Percentiles rank a stretch among this genome's conserved stretches.
Evolutionary conservation across 2,797 vertebrate genomes (phyloP).

Genomic region (Nannoperca australis): DNA sequence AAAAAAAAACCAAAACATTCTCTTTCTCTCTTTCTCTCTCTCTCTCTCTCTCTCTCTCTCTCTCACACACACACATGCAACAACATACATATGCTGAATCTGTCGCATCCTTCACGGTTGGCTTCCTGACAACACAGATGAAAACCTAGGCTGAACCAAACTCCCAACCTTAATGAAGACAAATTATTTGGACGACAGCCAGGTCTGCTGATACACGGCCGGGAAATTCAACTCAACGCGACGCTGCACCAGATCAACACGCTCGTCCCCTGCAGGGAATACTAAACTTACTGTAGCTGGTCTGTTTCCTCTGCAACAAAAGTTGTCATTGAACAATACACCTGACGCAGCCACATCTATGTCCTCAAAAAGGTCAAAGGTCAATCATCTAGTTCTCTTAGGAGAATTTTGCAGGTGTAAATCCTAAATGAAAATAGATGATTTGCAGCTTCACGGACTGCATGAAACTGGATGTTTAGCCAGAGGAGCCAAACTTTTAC

Average conservation of each 20-base stretch:
- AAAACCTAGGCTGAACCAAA: constrained; percentile 49
- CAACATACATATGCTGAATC: constrained; percentile 40
- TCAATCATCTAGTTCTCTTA: background rate
- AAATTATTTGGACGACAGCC: constrained; percentile 61
- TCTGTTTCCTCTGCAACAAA: constrained; percentile 41
- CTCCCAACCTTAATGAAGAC: constrained; percentile 67
- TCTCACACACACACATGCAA: background rate
- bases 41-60: background rate
- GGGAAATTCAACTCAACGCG: constrained; percentile 37
- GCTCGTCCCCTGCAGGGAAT: constrained; percentile 24
- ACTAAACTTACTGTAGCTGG: constrained; percentile 49
- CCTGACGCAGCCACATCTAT: background rate
- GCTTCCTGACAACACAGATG: constrained; percentile 55
- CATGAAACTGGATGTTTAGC: background rate
- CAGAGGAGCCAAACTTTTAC: constrained; percentile 2
- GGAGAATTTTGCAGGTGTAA: constrained; percentile 10
- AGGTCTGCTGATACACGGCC: constrained; percentile 25
- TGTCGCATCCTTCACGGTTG: constrained; percentile 65
- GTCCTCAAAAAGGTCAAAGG: constrained; percentile 23
- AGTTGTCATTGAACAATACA: constrained; percentile 10
- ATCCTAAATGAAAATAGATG: constrained; percentile 24
- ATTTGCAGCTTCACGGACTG: constrained; percentile 4
- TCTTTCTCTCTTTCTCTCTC: too few species aligned
- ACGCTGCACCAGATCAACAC: constrained; percentile 29
- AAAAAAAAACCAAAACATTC: background rate